These are phyloP conservation scores for Ochotona curzoniae DNA, from an alignment of 2,113 vertebrate species.

Conservation along the genomic window DNA sequence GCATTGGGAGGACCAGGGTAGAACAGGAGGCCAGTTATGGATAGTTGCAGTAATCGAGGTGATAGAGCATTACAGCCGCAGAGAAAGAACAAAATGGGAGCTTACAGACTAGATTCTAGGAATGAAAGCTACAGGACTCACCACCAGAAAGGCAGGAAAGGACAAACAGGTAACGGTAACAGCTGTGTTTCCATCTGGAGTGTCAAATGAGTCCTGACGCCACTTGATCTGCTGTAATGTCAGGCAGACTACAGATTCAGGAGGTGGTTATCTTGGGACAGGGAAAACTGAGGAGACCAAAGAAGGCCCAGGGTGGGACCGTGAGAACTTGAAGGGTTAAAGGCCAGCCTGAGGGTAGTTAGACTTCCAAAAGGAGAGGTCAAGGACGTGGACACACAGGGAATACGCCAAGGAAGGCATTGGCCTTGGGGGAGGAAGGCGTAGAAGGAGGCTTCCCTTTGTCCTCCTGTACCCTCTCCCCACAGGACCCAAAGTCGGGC, in stretches of 20 bases:
- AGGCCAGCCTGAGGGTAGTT: not conserved
- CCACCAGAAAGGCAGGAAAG: too few species aligned
- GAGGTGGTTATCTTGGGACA: not conserved
- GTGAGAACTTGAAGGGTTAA: not conserved
- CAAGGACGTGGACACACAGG: not conserved
- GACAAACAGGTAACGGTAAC: too few species aligned
- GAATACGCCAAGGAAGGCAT: not conserved
- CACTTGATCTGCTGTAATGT: not conserved
- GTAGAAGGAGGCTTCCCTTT: not conserved
- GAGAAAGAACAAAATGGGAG: not conserved
- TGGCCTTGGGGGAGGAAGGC: not conserved
- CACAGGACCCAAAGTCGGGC: rapidly evolving
- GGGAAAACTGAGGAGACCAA: not conserved
- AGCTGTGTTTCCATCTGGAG: not conserved
- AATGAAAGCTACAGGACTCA: not conserved
- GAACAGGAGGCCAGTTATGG: not conserved
- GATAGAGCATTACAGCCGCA: not conserved
- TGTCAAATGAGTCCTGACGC: not conserved
- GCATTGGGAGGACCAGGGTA: not conserved
- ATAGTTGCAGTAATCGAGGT: not conserved
- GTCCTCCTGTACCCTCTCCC: too few species aligned
- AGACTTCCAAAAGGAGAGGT: not conserved
- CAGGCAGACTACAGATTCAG: not conserved
- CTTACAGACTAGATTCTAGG: too few species aligned
- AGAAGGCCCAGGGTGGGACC: not conserved